These are phyloP conservation scores for Eleutherodactylus coqui DNA, from an alignment of 2,797 vertebrate genomes.

Conservation along the genomic window DNA sequence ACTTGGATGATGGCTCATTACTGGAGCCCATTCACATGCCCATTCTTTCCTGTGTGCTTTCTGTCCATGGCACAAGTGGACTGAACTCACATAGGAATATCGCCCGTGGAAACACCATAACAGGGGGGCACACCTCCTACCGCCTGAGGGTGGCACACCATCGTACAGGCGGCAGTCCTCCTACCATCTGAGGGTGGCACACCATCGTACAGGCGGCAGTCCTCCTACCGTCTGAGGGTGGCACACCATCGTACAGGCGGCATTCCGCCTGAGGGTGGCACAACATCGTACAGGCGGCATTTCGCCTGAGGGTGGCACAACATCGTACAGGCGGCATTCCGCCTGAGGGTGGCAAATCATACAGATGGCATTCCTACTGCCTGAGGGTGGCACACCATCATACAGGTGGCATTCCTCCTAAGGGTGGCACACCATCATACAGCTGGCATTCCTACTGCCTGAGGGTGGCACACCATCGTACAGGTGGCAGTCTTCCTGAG, in stretches of 20 bases:
- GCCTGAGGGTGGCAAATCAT: background rate
- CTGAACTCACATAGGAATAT: too few species aligned
- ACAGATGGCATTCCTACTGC: too few species aligned
- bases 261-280: background rate
- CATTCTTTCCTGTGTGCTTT: too few species aligned
- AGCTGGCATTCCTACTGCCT: background rate
- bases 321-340: background rate
- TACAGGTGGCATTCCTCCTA: background rate
- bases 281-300: background rate
- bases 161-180: background rate
- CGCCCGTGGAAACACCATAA: too few species aligned
- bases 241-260: background rate
- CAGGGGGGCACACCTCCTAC: background rate
- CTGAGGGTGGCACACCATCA: background rate
- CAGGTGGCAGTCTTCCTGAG: slow-evolving; percentile 83
- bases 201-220: background rate
- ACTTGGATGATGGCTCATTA: too few species aligned
- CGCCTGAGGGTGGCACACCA: slow-evolving; percentile 14
- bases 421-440: background rate
- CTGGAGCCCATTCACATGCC: too few species aligned
- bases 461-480: background rate
- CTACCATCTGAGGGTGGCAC: background rate
- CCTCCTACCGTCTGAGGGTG: slow-evolving; percentile 3
- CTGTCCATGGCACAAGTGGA: too few species aligned
- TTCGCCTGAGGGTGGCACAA: background rate